Evolutionary conservation across 2,113 vertebrate genomes (phyloP), one percentile per base, ranked within the genome.

Genomic region (Pristiophorus japonicus): DNA sequence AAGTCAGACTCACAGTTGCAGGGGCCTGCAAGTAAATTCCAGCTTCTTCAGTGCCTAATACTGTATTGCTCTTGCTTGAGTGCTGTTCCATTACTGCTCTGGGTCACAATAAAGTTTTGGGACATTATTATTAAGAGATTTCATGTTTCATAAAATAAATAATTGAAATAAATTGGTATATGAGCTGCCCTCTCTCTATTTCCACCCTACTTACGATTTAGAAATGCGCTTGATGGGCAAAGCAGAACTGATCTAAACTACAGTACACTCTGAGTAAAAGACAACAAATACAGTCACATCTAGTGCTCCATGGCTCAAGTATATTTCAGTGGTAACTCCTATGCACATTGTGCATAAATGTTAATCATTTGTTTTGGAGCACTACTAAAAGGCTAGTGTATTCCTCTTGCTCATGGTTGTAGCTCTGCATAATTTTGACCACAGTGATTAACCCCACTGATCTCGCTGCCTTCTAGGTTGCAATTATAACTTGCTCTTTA

Each of bases 1-100:
- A 63, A 84, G 73, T 62, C 59, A 95, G 55, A 30, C 73, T 84
- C 75, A 78, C 95, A 95, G 75, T 95, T 10, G 10, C 95, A 63
- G 73, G n/a, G 93, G 27, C 66, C 45, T 70, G 66, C 66, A 94
- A 70, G 65, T 94, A 45, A 14, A 94, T 94, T 70, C 11, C 65
- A 51, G 65, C 65, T 94, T 70, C 65, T 30, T 94, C 65, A 45
- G 65, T 45, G 24, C 24, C 47, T 59, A 70, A 70, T 94, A 47
- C 30, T 34, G 42, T 38, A 94, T 94, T 94, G 65, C 66, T 94
- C 65, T 70, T 70, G 66, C 93, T 70, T 70, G 42, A 70, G 22
- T 34, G 63, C n/a, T 66, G 92, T 24, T 45, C 42, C 11, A 34
- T 70, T 47, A 70, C 66, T 94, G 27, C 34, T 30, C 66, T 70